A percentile compares a stretch with the other conserved stretches of the same genome.
These are phyloP conservation scores for Cuculus canorus DNA, from an alignment of 2,797 vertebrate species.

Conservation along the genomic window DNA sequence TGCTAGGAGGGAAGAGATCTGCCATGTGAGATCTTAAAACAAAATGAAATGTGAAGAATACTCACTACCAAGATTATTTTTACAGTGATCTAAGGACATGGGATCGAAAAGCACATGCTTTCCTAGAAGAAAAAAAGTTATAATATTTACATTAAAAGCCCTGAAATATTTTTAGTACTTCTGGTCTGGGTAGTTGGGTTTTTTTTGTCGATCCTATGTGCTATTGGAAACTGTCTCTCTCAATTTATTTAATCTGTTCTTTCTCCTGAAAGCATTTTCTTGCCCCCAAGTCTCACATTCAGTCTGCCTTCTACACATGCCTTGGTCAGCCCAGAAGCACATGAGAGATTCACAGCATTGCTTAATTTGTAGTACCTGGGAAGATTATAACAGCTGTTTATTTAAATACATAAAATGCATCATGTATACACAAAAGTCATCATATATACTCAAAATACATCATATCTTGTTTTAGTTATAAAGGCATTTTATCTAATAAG, in stretches of 20 bases:
- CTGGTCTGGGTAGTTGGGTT: rapidly evolving
- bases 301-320: neutral
- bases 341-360: neutral
- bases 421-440: no score
- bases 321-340: neutral
- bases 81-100: neutral
- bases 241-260: neutral
- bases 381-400: neutral
- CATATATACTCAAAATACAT: no score
- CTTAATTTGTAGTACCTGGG: neutral
- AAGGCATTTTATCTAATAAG: neutral
- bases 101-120: neutral
- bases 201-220: neutral
- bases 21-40: neutral
- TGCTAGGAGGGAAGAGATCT: neutral
- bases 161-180: neutral
- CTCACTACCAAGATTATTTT: neutral
- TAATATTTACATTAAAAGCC: neutral
- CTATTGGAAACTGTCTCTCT: neutral
- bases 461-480: neutral
- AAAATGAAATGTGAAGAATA: neutral
- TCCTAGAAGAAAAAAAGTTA: neutral
- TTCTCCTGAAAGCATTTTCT: neutral
- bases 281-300: neutral
- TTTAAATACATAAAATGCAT: neutral